These are phyloP conservation scores for Drosophila melanosoma DNA, from an alignment of 2,888 invertebrate genomes.

Conservation along the genomic window DNA sequence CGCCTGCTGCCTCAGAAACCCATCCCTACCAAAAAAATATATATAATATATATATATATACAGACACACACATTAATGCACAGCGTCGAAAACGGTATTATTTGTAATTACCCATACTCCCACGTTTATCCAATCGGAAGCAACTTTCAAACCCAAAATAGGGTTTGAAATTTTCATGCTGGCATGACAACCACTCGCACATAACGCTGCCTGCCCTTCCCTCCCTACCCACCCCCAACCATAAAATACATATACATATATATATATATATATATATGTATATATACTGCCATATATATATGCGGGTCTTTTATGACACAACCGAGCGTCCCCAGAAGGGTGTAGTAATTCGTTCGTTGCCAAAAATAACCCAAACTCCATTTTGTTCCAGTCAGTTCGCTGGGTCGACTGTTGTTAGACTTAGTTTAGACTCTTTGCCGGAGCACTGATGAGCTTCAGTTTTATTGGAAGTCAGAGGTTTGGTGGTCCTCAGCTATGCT, in stretches of 20 bases:
- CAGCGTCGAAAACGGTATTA: conserved; percentile 53
- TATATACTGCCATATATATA: conserved; percentile 24
- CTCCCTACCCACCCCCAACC: neutral
- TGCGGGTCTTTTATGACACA: conserved; percentile 58
- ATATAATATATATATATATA: neutral
- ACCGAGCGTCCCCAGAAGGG: conserved; percentile 64
- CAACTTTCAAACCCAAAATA: conserved; percentile 82
- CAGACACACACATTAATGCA: conserved; percentile 15
- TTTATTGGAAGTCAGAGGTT: conserved; percentile 1
- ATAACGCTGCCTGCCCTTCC: conserved; percentile 14
- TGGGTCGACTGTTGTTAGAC: conserved; percentile 1
- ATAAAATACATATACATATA: conserved; percentile 41
- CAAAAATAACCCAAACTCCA: conserved; percentile 76
- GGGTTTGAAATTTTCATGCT: conserved; percentile 74
- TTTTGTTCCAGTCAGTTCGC: conserved; percentile 50
- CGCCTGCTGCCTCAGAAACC: conserved; percentile 33
- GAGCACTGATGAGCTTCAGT: neutral
- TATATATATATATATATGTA: conserved; percentile 19
- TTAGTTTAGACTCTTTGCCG: neutral
- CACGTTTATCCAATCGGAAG: conserved; percentile 82
- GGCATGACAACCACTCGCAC: conserved; percentile 62
- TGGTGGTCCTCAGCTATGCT: conserved; percentile 6
- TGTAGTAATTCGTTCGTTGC: conserved; percentile 80
- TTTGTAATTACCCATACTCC: conserved; percentile 83
- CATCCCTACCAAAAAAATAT: conserved; percentile 13